Conservation (phyloP, 1,140 invertebrate species). For the Armadillidium nasatum region DNA sequence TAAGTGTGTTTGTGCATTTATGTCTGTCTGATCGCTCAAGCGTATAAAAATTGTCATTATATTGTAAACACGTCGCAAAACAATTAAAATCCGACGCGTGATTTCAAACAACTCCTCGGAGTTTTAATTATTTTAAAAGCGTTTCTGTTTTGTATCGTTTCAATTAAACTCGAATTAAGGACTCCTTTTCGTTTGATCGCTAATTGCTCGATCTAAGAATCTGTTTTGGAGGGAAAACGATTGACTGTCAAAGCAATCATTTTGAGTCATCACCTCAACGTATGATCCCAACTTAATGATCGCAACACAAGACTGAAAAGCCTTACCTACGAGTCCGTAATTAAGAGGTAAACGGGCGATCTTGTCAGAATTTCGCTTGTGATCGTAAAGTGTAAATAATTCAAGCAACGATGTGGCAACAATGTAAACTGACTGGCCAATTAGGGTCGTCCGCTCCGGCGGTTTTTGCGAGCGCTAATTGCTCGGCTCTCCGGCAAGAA, state of each 20-base stretch:
- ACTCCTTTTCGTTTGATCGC: not conserved
- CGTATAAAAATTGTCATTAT: not conserved
- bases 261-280: not conserved
- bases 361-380: not conserved
- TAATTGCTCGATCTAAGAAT: not conserved
- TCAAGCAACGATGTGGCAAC: conserved; percentile 31
- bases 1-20: not conserved
- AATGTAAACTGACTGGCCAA: conserved; percentile 43
- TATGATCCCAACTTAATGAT: conserved; percentile 8
- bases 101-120: not conserved
- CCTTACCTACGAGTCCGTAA: not conserved
- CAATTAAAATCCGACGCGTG: not conserved
- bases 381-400: not conserved
- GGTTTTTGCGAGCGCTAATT: conserved; percentile 29
- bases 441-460: conserved; percentile 22
- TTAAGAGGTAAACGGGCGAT: not conserved
- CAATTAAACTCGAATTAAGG: not conserved
- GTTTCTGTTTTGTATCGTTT: not conserved
- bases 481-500: not conserved
- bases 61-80: not conserved
- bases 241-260: not conserved
- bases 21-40: not conserved
- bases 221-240: not conserved
- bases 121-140: not conserved
- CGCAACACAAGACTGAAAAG: not conserved